Conservation (phyloP, 1,140 invertebrate species). For the Halesus radiatus region DNA sequence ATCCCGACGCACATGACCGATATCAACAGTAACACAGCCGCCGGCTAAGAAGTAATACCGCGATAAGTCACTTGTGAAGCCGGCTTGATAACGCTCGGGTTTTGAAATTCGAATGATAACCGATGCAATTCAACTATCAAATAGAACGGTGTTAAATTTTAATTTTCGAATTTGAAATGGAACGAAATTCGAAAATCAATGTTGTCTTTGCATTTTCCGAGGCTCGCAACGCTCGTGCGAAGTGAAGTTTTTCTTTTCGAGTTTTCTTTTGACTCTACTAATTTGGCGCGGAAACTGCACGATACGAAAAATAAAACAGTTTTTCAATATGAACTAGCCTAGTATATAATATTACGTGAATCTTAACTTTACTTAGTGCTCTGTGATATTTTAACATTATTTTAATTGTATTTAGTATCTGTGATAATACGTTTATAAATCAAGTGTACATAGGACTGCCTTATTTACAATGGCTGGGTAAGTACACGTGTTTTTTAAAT, state of each 20-base stretch:
- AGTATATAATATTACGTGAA: too few species aligned
- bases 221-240: not conserved
- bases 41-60: not conserved
- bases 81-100: not conserved
- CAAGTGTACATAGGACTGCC: too few species aligned
- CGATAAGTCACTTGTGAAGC: not conserved
- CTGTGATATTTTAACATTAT: not conserved
- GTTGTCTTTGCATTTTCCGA: not conserved
- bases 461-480: too few species aligned
- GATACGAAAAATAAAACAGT: not conserved
- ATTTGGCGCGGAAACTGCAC: conserved; percentile 29
- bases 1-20: conserved; percentile 31
- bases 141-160: not conserved
- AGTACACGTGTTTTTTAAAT: too few species aligned
- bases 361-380: not conserved
- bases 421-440: too few species aligned
- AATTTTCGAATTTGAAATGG: not conserved
- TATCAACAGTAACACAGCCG: conserved; percentile 31
- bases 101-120: not conserved
- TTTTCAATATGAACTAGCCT: too few species aligned
- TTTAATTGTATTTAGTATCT: too few species aligned
- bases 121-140: not conserved
- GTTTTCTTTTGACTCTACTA: conserved; percentile 21
- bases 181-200: conserved; percentile 39
- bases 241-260: conserved; percentile 1